These are phyloP conservation scores for Malacoraja senta DNA, from an alignment of 2,797 vertebrate species.

Conservation along the genomic window DNA sequence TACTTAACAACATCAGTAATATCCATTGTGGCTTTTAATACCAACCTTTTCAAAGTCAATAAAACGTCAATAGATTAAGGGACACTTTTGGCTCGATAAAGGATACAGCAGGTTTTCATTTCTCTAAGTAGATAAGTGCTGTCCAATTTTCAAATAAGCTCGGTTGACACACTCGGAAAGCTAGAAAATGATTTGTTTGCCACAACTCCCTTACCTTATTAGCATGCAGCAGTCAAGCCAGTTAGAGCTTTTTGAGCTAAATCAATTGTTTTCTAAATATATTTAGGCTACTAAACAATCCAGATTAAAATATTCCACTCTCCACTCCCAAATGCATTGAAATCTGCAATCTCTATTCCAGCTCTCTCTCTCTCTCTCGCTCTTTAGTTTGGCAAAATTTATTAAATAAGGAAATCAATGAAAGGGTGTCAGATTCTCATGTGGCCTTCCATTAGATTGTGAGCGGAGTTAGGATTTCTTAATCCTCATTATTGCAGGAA, in stretches of 20 bases:
- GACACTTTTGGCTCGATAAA: conserved; percentile 15
- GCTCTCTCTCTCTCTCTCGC: not conserved
- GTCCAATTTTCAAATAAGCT: not conserved
- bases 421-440: not conserved
- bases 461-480: not conserved
- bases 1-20: conserved; percentile 1
- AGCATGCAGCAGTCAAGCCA: not conserved
- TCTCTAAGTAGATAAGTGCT: not conserved
- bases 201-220: conserved; percentile 9
- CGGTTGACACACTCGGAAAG: not conserved
- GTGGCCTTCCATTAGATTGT: not conserved
- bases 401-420: not conserved
- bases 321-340: not conserved
- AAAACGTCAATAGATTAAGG: conserved; percentile 14
- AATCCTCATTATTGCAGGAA: not conserved
- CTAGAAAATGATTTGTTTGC: conserved; percentile 6
- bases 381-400: not conserved
- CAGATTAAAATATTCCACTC: not conserved
- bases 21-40: not conserved
- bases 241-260: not conserved
- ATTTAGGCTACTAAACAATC: conserved; percentile 23
- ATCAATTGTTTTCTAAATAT: conserved; percentile 20
- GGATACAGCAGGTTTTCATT: not conserved
- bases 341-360: not conserved
- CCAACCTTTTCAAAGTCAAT: conserved; percentile 8